Evolutionary conservation across 2,113 vertebrate genomes (phyloP).

Genomic region (Otolemur garnettii): DNA sequence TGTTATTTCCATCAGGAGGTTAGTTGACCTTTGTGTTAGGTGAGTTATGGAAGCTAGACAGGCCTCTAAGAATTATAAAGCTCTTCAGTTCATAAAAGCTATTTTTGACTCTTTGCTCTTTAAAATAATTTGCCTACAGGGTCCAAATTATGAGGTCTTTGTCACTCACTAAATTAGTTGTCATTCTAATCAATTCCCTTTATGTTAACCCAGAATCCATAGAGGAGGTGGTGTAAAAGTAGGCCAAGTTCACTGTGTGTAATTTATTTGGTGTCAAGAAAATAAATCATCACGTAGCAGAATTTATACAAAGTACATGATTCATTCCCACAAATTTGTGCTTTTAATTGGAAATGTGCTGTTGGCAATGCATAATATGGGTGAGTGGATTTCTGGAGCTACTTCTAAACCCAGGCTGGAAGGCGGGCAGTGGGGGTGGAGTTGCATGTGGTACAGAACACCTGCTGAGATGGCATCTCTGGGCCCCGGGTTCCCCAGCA

Average conservation of each 20-base stretch:
- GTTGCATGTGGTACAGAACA: fast-evolving
- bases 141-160: conserved; percentile 7
- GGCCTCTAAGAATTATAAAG: neutral
- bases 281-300: conserved; percentile 68
- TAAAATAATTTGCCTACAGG: conserved; percentile 24
- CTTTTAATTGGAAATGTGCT: conserved; percentile 67
- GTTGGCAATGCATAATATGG: conserved; percentile 48
- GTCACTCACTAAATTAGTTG: conserved; percentile 41
- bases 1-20: neutral
- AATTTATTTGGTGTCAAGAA: conserved; percentile 71
- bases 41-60: neutral
- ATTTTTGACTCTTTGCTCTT: conserved; percentile 11
- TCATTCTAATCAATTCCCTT: conserved; percentile 31
- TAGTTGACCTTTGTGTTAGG: too few species aligned
- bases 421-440: neutral
- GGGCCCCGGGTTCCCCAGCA: neutral
- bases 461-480: fast-evolving
- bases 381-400: neutral
- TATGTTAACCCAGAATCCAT: neutral
- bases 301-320: conserved; percentile 35
- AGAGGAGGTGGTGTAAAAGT: neutral
- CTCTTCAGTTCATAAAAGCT: conserved; percentile 12
- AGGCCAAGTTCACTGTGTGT: conserved; percentile 49
- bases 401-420: neutral
- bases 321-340: conserved; percentile 16